Evolutionary conservation across 2,797 vertebrate species (phyloP), one percentile per base, ranked within the genome.

Genomic region (Geotrypetes seraphini): DNA sequence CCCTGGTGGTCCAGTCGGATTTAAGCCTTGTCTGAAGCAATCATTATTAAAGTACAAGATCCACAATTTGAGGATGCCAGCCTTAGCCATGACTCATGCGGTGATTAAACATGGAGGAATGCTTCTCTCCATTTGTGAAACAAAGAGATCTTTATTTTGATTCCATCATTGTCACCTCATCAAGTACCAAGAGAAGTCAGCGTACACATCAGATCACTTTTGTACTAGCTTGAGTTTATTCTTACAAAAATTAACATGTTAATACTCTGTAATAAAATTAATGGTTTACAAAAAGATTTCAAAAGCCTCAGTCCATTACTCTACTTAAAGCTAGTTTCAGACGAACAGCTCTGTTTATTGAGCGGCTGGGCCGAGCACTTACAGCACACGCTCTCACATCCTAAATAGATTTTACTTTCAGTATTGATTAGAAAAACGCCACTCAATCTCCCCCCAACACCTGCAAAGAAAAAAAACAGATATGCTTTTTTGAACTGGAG

Each of bases 241-340:
- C 47, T 57, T 53, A 59, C 29, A 39, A 48, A 54, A 66, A 55
- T 50, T 59, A 67, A 70, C 57, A 47, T 44, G 48, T 51, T 60
- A 66, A 70, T 64, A 62, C 49, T 29, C 22, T 49, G 49, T 57
- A 69, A 64, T 60, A 69, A 73, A 75, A 66, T 43, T 53, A 57
- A 57, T 42, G 10, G 47, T 69, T 71, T 70, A 64, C 52, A 55
- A 15, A 50, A 58, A 67, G 51, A 51, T 54, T 63, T 57, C 68
- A 58, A 64, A 69, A 69, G 52, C 37, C 39, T 28, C 51, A 15
- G 22, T 50, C 50, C 50, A 37, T 52, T 60, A 39, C 57, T 55
- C 41, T 59, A 44, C 43, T 50, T 54, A 60, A 60, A 37, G 37
- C 52, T 47, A 57, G 28, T 45, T 57, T 57, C 31, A 42, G 51